Conservation (phyloP, 23 tunicate species). For the Aplidium turbinatum region DNA sequence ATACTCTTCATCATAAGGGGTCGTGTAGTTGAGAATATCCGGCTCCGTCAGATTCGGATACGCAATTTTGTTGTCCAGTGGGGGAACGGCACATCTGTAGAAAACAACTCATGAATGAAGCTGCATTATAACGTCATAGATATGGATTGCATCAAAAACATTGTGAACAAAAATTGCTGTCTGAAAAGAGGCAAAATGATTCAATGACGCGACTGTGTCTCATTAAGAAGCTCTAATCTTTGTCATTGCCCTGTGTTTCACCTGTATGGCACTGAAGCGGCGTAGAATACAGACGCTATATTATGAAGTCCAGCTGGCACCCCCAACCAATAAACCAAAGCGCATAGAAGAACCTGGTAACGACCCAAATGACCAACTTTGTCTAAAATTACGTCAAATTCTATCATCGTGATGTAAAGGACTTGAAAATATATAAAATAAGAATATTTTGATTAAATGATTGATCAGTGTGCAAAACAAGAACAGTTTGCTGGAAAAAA, state of each 20-base stretch:
- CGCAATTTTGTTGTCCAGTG: constrained; percentile 64
- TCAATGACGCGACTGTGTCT: neutral
- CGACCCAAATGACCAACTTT: constrained; percentile 73
- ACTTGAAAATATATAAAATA: too few relatives aligned
- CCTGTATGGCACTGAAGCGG: constrained; percentile 76
- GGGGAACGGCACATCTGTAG: constrained; percentile 85
- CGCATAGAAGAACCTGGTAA: constrained; percentile 55
- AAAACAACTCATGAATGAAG: too few relatives aligned
- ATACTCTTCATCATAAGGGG: constrained; percentile 49
- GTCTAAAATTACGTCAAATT: constrained; percentile 78
- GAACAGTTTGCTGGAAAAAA: too few relatives aligned
- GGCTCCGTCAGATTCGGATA: constrained; percentile 76
- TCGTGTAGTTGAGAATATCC: constrained; percentile 61
- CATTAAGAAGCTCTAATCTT: neutral
- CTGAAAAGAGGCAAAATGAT: neutral
- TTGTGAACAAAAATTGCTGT: too few relatives aligned
- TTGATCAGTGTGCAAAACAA: too few relatives aligned
- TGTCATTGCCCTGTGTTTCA: constrained; percentile 15
- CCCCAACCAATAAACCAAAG: constrained; percentile 67
- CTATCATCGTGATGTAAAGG: constrained; percentile 76
- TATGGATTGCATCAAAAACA: too few relatives aligned
- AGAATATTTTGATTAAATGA: too few relatives aligned
- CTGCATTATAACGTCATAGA: too few relatives aligned
- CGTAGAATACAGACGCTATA: constrained; percentile 89
- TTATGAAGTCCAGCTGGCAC: constrained; percentile 88